Percentiles rank a stretch among this genome's conserved stretches.
These are phyloP conservation scores for Pseudomyrmex pallidus DNA, from an alignment of 1,140 invertebrate species.

Conservation along the genomic window DNA sequence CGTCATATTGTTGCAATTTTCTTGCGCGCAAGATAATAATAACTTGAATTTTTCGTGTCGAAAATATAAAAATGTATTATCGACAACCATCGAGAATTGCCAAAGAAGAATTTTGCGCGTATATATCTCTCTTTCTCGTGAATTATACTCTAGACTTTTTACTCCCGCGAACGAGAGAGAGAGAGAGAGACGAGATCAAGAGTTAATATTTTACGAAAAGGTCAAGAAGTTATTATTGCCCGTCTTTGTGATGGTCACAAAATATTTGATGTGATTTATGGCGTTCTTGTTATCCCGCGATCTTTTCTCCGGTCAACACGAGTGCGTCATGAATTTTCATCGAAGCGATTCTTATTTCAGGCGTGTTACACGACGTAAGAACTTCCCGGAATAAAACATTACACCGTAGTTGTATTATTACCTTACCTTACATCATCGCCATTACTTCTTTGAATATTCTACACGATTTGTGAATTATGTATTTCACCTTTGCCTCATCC, in stretches of 20 bases:
- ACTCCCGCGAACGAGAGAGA: too few species aligned
- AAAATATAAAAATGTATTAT: conserved; percentile 5
- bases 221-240: not conserved
- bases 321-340: conserved; percentile 56
- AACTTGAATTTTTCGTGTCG: not conserved
- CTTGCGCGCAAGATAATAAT: not conserved
- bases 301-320: not conserved
- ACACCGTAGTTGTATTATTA: conserved; percentile 26
- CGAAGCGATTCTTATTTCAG: conserved; percentile 64
- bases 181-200: not conserved
- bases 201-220: not conserved
- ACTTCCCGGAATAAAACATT: conserved; percentile 63
- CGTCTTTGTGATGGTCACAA: not conserved
- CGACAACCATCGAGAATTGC: not conserved
- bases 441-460: conserved; percentile 12
- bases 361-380: conserved; percentile 50
- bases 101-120: conserved; percentile 4
- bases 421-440: conserved; percentile 50
- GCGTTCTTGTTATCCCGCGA: conserved; percentile 34
- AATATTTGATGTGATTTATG: conserved; percentile 28
- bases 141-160: conserved; percentile 14
- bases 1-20: conserved; percentile 7
- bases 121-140: not conserved
- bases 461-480: too few species aligned
- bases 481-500: conserved; percentile 1